phyloP scores from a whole-genome alignment of 2,113 vertebrate species.

The Sarotherodon lohbergeri region DNA sequence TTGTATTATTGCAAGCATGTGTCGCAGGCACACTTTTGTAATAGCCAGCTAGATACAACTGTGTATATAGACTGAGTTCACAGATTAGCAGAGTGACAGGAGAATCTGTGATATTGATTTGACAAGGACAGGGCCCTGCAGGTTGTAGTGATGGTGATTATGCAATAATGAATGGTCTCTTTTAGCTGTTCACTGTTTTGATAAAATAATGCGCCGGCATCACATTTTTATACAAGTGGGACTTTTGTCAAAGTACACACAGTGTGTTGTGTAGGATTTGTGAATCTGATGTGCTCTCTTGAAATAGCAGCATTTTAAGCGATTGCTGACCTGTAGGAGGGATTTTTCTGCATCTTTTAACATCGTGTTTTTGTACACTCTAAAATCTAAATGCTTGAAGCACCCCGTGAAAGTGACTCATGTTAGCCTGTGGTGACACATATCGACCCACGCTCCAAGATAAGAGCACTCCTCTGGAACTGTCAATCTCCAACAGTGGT shows the following conservation, averaged over 20 bases:
- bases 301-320: background rate
- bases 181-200: background rate
- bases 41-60: background rate
- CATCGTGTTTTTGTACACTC: background rate
- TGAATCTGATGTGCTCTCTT: background rate
- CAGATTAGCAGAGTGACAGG: background rate
- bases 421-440: constrained; percentile 8
- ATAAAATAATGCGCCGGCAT: background rate
- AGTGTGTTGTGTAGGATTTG: background rate
- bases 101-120: background rate
- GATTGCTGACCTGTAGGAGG: background rate
- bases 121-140: background rate
- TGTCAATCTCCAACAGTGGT: background rate
- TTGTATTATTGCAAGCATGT: background rate
- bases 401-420: constrained; percentile 1
- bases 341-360: background rate
- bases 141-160: background rate
- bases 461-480: constrained; percentile 8
- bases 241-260: background rate
- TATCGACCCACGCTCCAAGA: background rate
- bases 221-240: background rate
- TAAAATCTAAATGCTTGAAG: background rate
- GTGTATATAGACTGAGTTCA: background rate
- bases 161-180: background rate
- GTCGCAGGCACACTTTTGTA: background rate